A percentile compares a stretch with the other conserved stretches of the same genome.
Conservation (phyloP, 2,888 invertebrate species). For the Lissonota sp. region DNA sequence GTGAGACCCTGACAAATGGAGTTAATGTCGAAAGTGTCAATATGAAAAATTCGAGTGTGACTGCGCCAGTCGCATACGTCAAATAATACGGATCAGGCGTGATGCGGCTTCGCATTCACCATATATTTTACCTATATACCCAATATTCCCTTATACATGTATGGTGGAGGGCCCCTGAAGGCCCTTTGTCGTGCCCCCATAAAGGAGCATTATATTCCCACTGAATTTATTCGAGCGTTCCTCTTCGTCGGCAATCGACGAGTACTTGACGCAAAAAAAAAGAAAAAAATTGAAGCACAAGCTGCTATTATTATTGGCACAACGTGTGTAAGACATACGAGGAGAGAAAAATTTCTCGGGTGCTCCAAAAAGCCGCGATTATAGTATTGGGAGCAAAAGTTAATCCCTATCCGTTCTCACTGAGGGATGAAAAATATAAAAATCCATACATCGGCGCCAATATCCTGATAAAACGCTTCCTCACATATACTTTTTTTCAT, state of each 20-base stretch:
- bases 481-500: conserved; percentile 23
- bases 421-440: conserved; percentile 29
- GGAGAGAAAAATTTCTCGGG: conserved; percentile 8
- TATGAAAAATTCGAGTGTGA: conserved; percentile 79
- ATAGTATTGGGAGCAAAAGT: conserved; percentile 38
- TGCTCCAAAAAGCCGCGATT: conserved; percentile 32
- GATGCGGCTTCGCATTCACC: conserved; percentile 62
- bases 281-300: conserved; percentile 53
- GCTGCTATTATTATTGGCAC: conserved; percentile 49
- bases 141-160: too few relatives aligned
- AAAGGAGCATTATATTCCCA: conserved; percentile 68
- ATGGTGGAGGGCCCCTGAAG: conserved; percentile 52
- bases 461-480: conserved; percentile 30
- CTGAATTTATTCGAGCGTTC: conserved; percentile 69
- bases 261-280: conserved; percentile 55
- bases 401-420: conserved; percentile 37
- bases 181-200: conserved; percentile 66
- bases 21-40: conserved; percentile 80
- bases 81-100: conserved; percentile 72
- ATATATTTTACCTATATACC: not conserved
- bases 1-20: conserved; percentile 77
- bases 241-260: conserved; percentile 55
- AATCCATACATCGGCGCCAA: conserved; percentile 19
- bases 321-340: conserved; percentile 21
- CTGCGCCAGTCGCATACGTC: conserved; percentile 56